Evolutionary conservation across 2,113 vertebrate genomes (phyloP).

Genomic region (Leuciscus idus): DNA sequence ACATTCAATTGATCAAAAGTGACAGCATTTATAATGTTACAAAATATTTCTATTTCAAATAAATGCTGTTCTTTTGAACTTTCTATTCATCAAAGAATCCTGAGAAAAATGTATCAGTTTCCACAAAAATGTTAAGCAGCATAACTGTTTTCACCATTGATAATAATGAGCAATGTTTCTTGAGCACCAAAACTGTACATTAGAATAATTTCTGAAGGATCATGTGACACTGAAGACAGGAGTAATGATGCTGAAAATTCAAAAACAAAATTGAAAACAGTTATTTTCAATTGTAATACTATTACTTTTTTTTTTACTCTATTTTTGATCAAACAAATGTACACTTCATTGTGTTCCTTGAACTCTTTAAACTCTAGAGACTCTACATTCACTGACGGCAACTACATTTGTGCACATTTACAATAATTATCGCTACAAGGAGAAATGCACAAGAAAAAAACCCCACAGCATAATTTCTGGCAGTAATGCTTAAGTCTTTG

Average conservation of each 20-base stretch:
- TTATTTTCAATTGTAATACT: not conserved
- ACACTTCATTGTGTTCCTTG: not conserved
- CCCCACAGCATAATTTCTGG: constrained; percentile 6
- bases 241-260: not conserved
- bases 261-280: not conserved
- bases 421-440: constrained; percentile 17
- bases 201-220: not conserved
- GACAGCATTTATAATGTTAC: not conserved
- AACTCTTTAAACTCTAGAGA: constrained; percentile 3
- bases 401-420: not conserved
- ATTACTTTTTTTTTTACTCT: not conserved
- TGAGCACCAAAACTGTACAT: not conserved
- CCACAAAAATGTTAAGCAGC: not conserved
- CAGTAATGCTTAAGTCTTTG: not conserved
- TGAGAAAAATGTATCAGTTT: not conserved
- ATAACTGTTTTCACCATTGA: too few species aligned
- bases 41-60: not conserved
- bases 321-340: not conserved
- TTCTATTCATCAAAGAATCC: not conserved
- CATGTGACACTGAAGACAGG: not conserved
- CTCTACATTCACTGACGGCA: not conserved
- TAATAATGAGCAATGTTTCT: not conserved
- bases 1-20: not conserved
- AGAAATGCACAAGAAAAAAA: not conserved
- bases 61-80: not conserved